These are phyloP conservation scores for Lepidocyrtoides sp. DNA, from an alignment of 2,888 invertebrate genomes.

Conservation along the genomic window DNA sequence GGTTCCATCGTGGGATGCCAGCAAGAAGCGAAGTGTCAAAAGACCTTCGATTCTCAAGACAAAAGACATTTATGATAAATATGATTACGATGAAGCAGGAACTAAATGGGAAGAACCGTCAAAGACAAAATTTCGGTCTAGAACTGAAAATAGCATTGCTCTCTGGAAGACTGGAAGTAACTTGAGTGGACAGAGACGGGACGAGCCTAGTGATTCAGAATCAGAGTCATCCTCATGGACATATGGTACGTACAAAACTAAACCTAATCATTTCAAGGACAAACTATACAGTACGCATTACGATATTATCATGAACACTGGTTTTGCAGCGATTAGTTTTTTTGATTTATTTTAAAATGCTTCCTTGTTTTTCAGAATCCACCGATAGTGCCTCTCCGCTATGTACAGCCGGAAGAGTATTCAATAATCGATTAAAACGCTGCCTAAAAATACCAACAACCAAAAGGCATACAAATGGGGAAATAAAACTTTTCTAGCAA, in stretches of 20 bases:
- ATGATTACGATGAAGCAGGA: slow-evolving; percentile 70
- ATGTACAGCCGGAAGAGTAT: slow-evolving; percentile 71
- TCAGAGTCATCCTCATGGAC: slow-evolving; percentile 74
- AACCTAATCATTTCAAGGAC: background rate
- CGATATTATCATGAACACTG: no score
- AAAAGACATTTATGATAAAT: slow-evolving; percentile 78
- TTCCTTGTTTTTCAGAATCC: slow-evolving; percentile 60
- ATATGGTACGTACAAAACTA: slow-evolving; percentile 51
- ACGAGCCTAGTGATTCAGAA: slow-evolving; percentile 59
- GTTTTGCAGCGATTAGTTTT: no score
- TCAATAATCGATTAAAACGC: slow-evolving; percentile 64
- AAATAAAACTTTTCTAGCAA: slow-evolving; percentile 65
- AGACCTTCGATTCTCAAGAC: slow-evolving; percentile 65
- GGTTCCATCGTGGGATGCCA: slow-evolving; percentile 63
- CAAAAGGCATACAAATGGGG: slow-evolving; percentile 57
- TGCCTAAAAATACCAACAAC: slow-evolving; percentile 71
- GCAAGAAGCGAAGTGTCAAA: slow-evolving; percentile 59
- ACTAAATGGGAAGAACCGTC: slow-evolving; percentile 72
- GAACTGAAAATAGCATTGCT: slow-evolving; percentile 72
- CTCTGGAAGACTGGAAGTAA: slow-evolving; percentile 78
- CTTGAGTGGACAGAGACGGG: slow-evolving; percentile 48
- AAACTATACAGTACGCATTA: no score
- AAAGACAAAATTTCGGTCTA: slow-evolving; percentile 48
- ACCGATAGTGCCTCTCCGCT: slow-evolving; percentile 66
- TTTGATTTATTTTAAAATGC: background rate